Evolutionary conservation across 1,140 invertebrate species (phyloP).

Genomic region (Cylas formicarius): DNA sequence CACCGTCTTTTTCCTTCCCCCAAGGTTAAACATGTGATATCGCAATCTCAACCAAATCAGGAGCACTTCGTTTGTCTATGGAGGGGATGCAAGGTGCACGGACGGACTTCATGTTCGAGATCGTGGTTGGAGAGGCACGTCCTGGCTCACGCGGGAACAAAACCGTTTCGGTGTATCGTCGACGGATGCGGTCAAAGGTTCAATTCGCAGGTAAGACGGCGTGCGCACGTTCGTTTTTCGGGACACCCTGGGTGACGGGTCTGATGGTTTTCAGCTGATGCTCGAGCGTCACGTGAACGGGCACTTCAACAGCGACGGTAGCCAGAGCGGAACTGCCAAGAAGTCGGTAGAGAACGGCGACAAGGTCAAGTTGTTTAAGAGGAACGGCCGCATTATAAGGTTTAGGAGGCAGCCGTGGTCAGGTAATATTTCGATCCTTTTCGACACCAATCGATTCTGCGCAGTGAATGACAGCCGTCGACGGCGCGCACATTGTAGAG

Average conservation of each 20-base stretch:
- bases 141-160: slow-evolving; percentile 84
- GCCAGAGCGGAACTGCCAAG: slow-evolving; percentile 53
- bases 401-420: slow-evolving; percentile 78
- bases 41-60: slow-evolving; percentile 71
- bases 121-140: slow-evolving; percentile 92
- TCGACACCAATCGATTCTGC: slow-evolving; percentile 8
- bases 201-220: slow-evolving; percentile 69
- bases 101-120: slow-evolving; percentile 80
- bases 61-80: slow-evolving; percentile 86
- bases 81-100: slow-evolving; percentile 92
- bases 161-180: slow-evolving; percentile 92
- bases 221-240: neutral
- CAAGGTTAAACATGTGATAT: slow-evolving; percentile 73
- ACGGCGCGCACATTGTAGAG: neutral
- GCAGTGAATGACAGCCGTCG: no score
- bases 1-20: slow-evolving; percentile 38
- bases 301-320: slow-evolving; percentile 70
- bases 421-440: slow-evolving; percentile 45
- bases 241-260: neutral
- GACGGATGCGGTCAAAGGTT: slow-evolving; percentile 87
- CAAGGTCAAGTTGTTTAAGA: slow-evolving; percentile 68
- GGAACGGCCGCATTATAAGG: slow-evolving; percentile 78
- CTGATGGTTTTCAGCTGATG: slow-evolving; percentile 56
- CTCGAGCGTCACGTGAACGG: slow-evolving; percentile 89
- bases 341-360: slow-evolving; percentile 59